These are phyloP conservation scores for Bombus affinis DNA, from an alignment of 1,140 invertebrate species.

Conservation along the genomic window DNA sequence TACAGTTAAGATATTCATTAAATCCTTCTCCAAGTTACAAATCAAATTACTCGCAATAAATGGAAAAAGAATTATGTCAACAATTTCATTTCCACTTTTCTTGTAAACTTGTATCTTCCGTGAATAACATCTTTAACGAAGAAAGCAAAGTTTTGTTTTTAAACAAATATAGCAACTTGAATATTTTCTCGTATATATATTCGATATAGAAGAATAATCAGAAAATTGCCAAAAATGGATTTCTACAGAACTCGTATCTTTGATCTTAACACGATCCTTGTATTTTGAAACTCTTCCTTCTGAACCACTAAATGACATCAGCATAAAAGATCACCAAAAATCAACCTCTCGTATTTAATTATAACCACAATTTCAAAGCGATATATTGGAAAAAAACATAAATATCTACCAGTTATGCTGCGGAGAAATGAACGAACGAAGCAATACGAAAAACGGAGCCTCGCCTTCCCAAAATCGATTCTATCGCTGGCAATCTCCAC, in stretches of 20 bases:
- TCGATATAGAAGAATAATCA: background rate
- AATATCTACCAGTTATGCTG: background rate
- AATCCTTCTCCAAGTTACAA: background rate
- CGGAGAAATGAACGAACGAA: background rate
- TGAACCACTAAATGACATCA: too few relatives aligned
- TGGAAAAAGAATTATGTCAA: background rate
- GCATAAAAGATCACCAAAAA: too few relatives aligned
- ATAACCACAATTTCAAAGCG: background rate
- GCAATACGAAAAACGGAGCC: background rate
- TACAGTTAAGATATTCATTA: background rate
- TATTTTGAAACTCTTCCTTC: too few relatives aligned
- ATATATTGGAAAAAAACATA: background rate
- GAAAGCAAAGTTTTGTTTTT: too few relatives aligned
- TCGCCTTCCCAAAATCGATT: slow-evolving; percentile 36
- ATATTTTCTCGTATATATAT: too few relatives aligned
- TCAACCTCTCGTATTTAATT: background rate
- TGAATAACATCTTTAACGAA: too few relatives aligned
- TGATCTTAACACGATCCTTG: too few relatives aligned
- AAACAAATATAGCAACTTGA: too few relatives aligned
- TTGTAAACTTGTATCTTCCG: too few relatives aligned
- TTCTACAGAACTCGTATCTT: too few relatives aligned
- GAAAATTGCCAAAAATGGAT: background rate
- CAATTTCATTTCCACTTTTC: background rate
- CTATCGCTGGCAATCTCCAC: background rate
- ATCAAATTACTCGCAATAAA: background rate